Conservation (phyloP, 2,888 invertebrate genomes). For the Cephus nigrinus region DNA sequence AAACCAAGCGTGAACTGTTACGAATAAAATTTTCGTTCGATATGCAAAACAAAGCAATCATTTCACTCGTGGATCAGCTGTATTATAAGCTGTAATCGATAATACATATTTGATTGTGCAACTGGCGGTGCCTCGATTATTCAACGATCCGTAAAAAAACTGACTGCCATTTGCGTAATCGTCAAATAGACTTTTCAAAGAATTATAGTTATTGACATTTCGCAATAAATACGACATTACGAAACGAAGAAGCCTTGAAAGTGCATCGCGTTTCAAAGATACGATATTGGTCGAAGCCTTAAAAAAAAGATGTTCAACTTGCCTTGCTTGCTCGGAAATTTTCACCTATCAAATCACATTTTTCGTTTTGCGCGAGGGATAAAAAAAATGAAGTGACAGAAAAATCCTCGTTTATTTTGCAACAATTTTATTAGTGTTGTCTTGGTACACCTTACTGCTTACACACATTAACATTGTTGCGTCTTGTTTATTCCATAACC, state of each 20-base stretch:
- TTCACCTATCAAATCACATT: not conserved
- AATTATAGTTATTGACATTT: not conserved
- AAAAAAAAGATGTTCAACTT: not conserved
- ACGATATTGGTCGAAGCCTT: not conserved
- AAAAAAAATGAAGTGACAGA: not conserved
- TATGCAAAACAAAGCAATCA: not conserved
- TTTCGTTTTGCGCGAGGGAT: not conserved
- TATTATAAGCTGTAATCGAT: not conserved
- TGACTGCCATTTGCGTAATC: not conserved
- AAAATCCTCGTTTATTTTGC: constrained; percentile 11
- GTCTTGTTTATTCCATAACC: constrained; percentile 13
- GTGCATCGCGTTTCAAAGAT: not conserved
- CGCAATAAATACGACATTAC: not conserved
- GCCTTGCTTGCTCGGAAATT: too few species aligned
- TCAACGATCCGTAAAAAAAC: not conserved
- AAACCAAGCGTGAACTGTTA: not conserved
- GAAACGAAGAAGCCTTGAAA: not conserved
- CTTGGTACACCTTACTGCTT: constrained; percentile 22
- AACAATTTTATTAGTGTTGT: constrained; percentile 25
- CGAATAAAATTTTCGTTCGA: not conserved
- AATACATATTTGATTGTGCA: not conserved
- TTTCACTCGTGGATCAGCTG: not conserved
- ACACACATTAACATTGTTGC: constrained; percentile 22
- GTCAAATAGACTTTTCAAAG: not conserved
- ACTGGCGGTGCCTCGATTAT: not conserved